phyloP scores from a whole-genome alignment of 2,888 invertebrate genomes.

The Drosophila prolongata region DNA sequence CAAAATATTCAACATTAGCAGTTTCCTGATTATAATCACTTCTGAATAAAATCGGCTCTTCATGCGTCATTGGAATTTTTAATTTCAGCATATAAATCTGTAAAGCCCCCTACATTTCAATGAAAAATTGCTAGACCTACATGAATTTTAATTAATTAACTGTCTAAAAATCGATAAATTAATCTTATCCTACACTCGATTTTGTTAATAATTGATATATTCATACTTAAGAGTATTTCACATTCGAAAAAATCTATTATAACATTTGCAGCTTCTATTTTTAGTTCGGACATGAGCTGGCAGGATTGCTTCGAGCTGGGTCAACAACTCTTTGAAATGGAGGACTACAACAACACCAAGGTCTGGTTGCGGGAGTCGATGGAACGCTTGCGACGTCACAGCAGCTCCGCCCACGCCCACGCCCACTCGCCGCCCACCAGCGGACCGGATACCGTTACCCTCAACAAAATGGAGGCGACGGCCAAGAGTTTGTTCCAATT shows the following conservation, averaged over 20 bases:
- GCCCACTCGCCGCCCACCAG: conserved; percentile 4
- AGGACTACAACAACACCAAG: conserved; percentile 96
- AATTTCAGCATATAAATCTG: conserved; percentile 1
- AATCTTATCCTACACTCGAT: no score
- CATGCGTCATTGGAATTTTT: neutral
- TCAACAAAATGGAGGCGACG: conserved; percentile 76
- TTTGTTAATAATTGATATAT: no score
- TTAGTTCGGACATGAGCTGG: conserved; percentile 89
- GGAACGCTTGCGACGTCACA: conserved; percentile 88
- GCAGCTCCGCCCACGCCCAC: conserved; percentile 15
- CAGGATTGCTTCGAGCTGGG: conserved; percentile 98
- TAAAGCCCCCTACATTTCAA: neutral
- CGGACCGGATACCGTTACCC: conserved; percentile 49
- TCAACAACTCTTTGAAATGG: conserved; percentile 94
- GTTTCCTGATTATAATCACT: conserved; percentile 2
- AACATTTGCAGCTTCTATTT: conserved; percentile 44
- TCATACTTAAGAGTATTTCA: conserved; percentile 1
- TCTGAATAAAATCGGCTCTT: neutral
- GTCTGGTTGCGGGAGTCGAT: conserved; percentile 98
- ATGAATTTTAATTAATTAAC: neutral
- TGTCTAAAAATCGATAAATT: no score
- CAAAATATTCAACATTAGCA: neutral
- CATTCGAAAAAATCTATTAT: neutral
- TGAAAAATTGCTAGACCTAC: neutral
- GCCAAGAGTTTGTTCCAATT: conserved; percentile 75